Base-by-base conservation (phyloP, 2,888 invertebrate genomes). In the Eristalinus aeneus region DNA sequence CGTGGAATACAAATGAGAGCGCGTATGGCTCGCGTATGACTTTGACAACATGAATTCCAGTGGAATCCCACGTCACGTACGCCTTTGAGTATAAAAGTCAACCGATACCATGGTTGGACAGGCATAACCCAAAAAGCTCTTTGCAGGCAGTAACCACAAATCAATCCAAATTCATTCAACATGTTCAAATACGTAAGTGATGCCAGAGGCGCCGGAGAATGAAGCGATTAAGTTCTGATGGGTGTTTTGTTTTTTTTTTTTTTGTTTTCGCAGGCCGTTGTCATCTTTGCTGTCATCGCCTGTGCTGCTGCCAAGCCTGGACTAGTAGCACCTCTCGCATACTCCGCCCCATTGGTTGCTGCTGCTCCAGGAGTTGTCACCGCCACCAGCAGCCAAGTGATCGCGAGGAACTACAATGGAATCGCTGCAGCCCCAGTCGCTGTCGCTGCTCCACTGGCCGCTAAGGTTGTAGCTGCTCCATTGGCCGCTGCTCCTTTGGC, bases 351-450 rank as follows among this genome's bases (percentile, higher is more conserved):
- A 31, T 22, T 77, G n/a, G 34, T 85, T 27, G 77, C 78, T 32
- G 83, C 79, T 12, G 79, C 75, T 67, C 87, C 86, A 78, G 88
- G 80, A 46, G 87, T 91, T 69, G 88, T 91, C n/a, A 90, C 91
- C 0, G 88, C 91, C 12, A 88, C 88, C 3, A 91, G 91, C 36
- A 89, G 90, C 86, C 92, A 91, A 77, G 90, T 90, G 39, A 88
- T 92, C 20, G 83, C 90, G 2, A 90, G 90, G 4, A 90, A 90
- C 85, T 90, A 90, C 75, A 90, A 91, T 88, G 90, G 91, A 23
- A 88, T 89, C 32, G 89, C 89, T 71, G 87, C 90, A 34, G 89
- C 89, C n/a, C 95, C 95, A 0, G 94, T 95, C 0, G 94, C 4
- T 90, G 61, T 61, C 34, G 80, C 75, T 65, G 31, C 77, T 20